A percentile compares a stretch with the other conserved stretches of the same genome.
These are phyloP conservation scores for Halichoeres trimaculatus DNA, from an alignment of 2,113 vertebrate genomes.

Conservation along the genomic window DNA sequence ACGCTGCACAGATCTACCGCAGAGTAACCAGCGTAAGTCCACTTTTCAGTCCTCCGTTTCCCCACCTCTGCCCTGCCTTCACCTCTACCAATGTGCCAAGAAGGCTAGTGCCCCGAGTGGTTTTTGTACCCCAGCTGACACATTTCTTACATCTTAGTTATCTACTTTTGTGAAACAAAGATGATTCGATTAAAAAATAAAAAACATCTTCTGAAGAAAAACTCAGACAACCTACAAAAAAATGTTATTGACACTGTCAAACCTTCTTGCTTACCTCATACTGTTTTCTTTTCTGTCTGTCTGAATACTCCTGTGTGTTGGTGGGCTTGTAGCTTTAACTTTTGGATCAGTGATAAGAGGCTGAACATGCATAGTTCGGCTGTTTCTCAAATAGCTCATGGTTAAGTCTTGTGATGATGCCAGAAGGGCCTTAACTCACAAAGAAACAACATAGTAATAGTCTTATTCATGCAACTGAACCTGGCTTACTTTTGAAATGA, in stretches of 20 bases:
- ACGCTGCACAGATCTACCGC: constrained; percentile 99
- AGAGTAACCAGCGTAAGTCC: constrained; percentile 98
- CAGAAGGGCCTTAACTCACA: constrained; percentile 19
- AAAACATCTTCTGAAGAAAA: background rate
- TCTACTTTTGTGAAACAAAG: background rate
- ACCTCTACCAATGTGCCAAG: constrained; percentile 61
- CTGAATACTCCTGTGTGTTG: background rate
- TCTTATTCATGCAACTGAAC: constrained; percentile 38
- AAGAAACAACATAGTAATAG: constrained; percentile 20
- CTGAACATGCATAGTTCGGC: constrained; percentile 35
- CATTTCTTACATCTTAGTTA: constrained; percentile 27
- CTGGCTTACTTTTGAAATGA: constrained; percentile 13
- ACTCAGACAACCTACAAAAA: background rate
- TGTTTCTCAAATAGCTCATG: constrained; percentile 14
- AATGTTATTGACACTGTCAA: background rate
- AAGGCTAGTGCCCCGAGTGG: constrained; percentile 57
- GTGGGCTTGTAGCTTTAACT: constrained; percentile 9
- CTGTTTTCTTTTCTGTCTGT: constrained; percentile 3
- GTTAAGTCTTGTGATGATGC: constrained; percentile 19
- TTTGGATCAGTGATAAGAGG: constrained; percentile 24
- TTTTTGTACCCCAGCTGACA: constrained; percentile 33
- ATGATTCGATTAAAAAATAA: background rate
- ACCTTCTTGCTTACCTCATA: background rate
- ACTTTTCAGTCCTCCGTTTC: constrained; percentile 58
- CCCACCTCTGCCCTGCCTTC: constrained; percentile 66